Evolutionary conservation across 2,113 vertebrate species (phyloP).

Genomic region (Petrocephalus microphthalmus): DNA sequence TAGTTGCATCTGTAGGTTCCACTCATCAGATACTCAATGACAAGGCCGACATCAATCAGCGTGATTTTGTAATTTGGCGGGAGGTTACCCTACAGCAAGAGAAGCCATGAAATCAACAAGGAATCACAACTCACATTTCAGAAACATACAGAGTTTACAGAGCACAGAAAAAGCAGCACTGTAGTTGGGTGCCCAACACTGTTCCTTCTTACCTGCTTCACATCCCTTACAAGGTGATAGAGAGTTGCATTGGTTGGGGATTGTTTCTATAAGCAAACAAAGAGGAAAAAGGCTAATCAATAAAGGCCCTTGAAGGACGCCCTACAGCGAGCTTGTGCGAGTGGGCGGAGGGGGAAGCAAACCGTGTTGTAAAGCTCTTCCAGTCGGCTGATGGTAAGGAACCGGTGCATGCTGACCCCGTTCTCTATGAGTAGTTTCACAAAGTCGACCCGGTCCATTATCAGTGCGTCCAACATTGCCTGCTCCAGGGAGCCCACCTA

Average conservation of each 20-base stretch:
- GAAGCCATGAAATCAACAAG: background rate
- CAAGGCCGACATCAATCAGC: constrained; percentile 89
- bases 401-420: constrained; percentile 98
- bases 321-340: too few relatives aligned
- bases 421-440: constrained; percentile 97
- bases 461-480: constrained; percentile 94
- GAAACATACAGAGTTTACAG: background rate
- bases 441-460: constrained; percentile 98
- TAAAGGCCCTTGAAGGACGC: background rate
- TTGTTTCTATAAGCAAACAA: constrained; percentile 73
- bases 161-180: background rate
- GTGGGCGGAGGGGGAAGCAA: constrained; percentile 42
- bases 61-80: constrained; percentile 96
- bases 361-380: constrained; percentile 98
- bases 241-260: constrained; percentile 87
- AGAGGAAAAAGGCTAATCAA: background rate
- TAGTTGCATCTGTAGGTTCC: constrained; percentile 96
- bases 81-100: constrained; percentile 78
- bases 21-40: constrained; percentile 96
- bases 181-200: background rate
- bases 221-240: constrained; percentile 88
- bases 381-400: constrained; percentile 88
- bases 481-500: constrained; percentile 95
- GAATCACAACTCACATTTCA: background rate
- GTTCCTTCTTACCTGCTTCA: constrained; percentile 77